Conservation (phyloP, 1,140 invertebrate genomes). For the Brachionus asplanchnoidis region DNA sequence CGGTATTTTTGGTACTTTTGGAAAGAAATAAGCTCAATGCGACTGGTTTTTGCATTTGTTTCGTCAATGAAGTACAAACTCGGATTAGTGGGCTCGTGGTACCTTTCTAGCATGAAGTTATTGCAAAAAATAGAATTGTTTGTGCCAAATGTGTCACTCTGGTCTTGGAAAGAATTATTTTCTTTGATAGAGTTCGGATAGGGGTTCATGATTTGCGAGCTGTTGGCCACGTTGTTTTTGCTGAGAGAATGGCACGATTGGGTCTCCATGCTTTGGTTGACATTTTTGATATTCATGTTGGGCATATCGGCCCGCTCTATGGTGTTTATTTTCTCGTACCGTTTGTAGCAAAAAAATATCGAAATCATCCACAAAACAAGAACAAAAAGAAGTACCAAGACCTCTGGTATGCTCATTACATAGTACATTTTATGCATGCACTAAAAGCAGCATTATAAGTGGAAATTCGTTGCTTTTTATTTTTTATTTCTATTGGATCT, state of each 20-base stretch:
- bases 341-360: slow-evolving; percentile 33
- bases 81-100: neutral
- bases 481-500: neutral
- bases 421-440: slow-evolving; percentile 19
- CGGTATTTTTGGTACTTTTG: neutral
- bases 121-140: neutral
- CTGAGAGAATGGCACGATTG: neutral
- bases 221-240: neutral
- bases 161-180: neutral
- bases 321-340: slow-evolving; percentile 34
- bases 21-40: neutral
- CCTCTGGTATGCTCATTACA: slow-evolving; percentile 39
- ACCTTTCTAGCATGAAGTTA: neutral
- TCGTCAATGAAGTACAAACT: neutral
- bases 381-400: slow-evolving; percentile 16
- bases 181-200: neutral
- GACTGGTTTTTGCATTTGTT: neutral
- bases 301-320: slow-evolving; percentile 38
- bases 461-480: neutral
- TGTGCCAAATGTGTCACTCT: neutral
- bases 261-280: neutral
- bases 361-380: slow-evolving; percentile 16
- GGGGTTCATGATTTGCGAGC: neutral
- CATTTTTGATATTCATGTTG: neutral
- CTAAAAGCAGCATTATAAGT: neutral